Evolutionary conservation across 2,888 invertebrate genomes (phyloP), one percentile per base, ranked within the genome.

Genomic region (Drosophila longiperda): DNA sequence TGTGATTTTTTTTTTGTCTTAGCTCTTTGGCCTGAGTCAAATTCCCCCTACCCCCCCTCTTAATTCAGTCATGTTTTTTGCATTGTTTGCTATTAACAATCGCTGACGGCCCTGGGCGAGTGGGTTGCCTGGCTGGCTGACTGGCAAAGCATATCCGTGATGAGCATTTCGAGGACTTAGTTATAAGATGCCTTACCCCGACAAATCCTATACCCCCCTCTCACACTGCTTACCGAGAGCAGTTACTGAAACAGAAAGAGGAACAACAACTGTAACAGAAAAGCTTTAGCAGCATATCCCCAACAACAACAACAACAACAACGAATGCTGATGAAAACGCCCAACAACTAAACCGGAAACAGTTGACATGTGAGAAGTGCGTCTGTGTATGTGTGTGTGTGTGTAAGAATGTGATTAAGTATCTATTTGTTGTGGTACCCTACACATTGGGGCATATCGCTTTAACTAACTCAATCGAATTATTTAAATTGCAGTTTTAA

Each of bases 131-230:
- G 32, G n/a, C 49, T 68, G 70, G 15, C 12, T 8, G 29, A 20
- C 52, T 50, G 52, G 64, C 67, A 49, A 71, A 53, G 66, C 73
- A 63, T 73, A 84, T 80, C 77, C 76, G 73, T 66, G 84, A 78
- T 82, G 77, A 82, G 82, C 66, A 78, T 80, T 78, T 78, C 52
- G 62, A 76, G 80, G 80, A 77, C 80, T 84, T 85, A 87, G 80
- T 73, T 82, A 80, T 79, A 76, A 80, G 79, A 74, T 71, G 66
- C 55, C 75, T 42, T 36, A 49, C 59, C 50, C 38, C 11, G 3
- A 8, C 33, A 38, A 36, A 40, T 9, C 33, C 9, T 17, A 11
- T 42, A 32, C 11, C 38, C 9, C 23, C 49, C 32, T 2, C 17
- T 11, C 36, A 5, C 26, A 12, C 48, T 40, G 55, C 55, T 38